Evolutionary conservation across 2,797 vertebrate species (phyloP).

Genomic region (Fratercula arctica): DNA sequence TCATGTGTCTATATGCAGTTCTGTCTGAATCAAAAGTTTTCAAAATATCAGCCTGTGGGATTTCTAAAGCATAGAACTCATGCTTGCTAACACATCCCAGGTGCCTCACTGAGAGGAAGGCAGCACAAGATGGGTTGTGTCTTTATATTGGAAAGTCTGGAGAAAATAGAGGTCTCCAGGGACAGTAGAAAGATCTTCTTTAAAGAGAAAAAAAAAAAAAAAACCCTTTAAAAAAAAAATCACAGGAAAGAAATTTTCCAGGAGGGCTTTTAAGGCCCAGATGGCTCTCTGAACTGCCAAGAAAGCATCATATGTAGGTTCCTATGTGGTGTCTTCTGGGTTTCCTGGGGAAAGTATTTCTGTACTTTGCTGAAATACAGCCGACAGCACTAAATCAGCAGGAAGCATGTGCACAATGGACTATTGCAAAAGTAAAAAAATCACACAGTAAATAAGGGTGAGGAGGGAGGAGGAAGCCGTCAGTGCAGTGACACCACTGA

Average conservation of each 20-base stretch:
- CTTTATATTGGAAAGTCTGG: background rate
- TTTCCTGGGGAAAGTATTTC: background rate
- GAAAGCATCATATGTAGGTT: background rate
- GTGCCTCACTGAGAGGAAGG: background rate
- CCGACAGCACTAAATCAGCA: background rate
- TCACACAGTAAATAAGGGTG: background rate
- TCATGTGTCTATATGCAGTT: background rate
- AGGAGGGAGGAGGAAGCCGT: background rate
- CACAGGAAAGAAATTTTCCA: background rate
- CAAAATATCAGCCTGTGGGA: background rate
- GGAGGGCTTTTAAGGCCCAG: background rate
- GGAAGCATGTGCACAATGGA: background rate
- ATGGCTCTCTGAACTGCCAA: background rate
- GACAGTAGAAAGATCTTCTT: background rate
- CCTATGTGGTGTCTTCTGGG: background rate
- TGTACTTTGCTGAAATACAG: background rate
- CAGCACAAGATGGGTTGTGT: background rate
- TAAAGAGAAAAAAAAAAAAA: background rate
- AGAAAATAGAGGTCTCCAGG: background rate
- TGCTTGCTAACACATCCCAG: background rate
- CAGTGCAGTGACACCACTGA: accelerated
- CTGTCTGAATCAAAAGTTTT: background rate
- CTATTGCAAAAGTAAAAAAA: background rate
- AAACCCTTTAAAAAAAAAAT: background rate
- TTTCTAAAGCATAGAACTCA: background rate